phyloP scores from a whole-genome alignment of 2,797 vertebrate species.

The Corythornis leucogaster region DNA sequence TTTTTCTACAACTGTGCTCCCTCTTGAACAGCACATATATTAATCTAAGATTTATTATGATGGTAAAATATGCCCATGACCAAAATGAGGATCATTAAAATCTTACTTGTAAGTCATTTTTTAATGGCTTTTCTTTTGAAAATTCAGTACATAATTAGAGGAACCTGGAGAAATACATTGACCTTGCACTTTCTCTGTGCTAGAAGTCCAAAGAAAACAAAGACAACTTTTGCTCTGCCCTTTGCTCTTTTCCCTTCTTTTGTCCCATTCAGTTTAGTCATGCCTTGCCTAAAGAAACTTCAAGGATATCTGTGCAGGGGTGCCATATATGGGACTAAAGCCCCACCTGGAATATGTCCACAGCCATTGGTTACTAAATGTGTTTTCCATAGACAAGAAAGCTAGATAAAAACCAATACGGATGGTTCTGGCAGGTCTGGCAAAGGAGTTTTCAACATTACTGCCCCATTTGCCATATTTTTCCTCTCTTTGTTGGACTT shows the following conservation, averaged over 20 bases:
- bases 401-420: neutral
- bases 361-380: neutral
- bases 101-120: neutral
- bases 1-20: neutral
- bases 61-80: neutral
- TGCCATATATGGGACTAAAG: neutral
- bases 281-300: neutral
- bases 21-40: neutral
- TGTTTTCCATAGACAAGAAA: neutral
- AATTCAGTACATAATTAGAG: neutral
- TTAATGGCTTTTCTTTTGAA: neutral
- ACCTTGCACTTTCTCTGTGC: neutral
- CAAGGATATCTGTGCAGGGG: neutral
- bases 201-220: neutral
- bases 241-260: neutral
- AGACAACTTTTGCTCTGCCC: neutral
- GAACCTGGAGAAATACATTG: neutral
- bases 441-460: neutral
- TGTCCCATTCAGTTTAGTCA: neutral
- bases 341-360: neutral
- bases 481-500: neutral
- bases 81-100: neutral
- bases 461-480: rapidly evolving
- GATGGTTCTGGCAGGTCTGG: neutral
- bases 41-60: neutral